Conservation (phyloP, 2,113 vertebrate genomes). For the Pterophyllum scalare region DNA sequence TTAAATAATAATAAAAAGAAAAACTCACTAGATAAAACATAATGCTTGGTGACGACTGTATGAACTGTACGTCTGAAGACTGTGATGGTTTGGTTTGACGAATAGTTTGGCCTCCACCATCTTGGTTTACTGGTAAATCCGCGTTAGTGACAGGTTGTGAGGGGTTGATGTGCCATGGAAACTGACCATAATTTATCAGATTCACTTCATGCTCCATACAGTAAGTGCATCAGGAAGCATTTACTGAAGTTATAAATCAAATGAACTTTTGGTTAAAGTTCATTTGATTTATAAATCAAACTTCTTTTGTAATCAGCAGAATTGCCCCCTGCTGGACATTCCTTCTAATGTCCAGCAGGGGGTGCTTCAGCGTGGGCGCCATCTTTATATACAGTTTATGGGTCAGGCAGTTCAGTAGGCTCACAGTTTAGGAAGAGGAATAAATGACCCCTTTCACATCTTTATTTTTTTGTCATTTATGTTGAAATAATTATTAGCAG, state of each 20-base stretch:
- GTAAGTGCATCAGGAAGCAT: not conserved
- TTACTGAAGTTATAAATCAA: not conserved
- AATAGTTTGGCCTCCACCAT: not conserved
- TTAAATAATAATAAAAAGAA: not conserved
- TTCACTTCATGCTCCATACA: not conserved
- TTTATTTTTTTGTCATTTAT: not conserved
- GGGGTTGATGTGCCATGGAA: not conserved
- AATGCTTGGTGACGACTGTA: not conserved
- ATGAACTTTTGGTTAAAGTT: too few species aligned
- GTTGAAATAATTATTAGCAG: not conserved
- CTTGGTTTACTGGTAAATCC: not conserved
- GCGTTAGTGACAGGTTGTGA: not conserved
- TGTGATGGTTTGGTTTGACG: not conserved
- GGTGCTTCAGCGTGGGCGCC: too few species aligned
- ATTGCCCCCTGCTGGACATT: too few species aligned
- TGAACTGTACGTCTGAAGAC: not conserved
- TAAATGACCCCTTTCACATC: not conserved
- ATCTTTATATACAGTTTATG: slow-evolving; percentile 1
- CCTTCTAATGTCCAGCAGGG: too few species aligned
- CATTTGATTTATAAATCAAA: too few species aligned
- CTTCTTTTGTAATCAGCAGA: not conserved
- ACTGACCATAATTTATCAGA: not conserved
- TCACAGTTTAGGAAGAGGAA: not conserved
- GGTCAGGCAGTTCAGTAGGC: not conserved
- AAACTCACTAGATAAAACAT: not conserved